Evolutionary conservation across 2,888 invertebrate species (phyloP).

Genomic region (Xanthia togata): DNA sequence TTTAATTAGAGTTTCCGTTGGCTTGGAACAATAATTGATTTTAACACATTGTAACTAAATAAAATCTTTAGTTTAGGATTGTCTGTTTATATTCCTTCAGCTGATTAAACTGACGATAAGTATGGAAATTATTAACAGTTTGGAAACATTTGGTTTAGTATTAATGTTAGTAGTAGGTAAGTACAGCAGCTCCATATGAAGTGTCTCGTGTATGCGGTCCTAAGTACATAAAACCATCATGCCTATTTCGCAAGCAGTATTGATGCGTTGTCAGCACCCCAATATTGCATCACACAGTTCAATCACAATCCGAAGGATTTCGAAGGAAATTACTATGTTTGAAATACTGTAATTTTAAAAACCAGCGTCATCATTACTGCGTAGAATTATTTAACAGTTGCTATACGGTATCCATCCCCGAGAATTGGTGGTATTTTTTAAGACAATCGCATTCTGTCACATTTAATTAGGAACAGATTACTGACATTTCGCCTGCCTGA

Average conservation of each 20-base stretch:
- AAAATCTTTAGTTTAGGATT: not conserved
- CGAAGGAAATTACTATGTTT: not conserved
- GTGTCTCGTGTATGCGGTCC: not conserved
- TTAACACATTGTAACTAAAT: not conserved
- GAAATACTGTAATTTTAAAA: not conserved
- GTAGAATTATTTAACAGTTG: not conserved
- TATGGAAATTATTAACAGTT: not conserved
- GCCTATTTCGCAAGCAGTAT: not conserved
- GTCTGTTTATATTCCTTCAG: slow-evolving; percentile 16
- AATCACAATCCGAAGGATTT: not conserved
- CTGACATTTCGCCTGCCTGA: not conserved
- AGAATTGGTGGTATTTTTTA: not conserved
- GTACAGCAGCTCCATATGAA: not conserved
- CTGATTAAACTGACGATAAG: not conserved
- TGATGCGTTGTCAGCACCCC: not conserved
- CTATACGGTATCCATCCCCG: not conserved
- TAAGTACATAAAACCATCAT: not conserved
- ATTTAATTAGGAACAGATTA: not conserved
- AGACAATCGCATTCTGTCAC: not conserved
- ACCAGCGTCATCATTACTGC: not conserved
- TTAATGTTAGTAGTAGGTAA: too few species aligned
- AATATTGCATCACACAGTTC: not conserved
- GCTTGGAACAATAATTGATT: not conserved
- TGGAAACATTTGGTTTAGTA: not conserved
- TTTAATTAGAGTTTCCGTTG: slow-evolving; percentile 26